Percentiles rank a stretch among this genome's conserved stretches.
Conservation (phyloP, 2,113 vertebrate genomes). For the Proterorhinus semilunaris region DNA sequence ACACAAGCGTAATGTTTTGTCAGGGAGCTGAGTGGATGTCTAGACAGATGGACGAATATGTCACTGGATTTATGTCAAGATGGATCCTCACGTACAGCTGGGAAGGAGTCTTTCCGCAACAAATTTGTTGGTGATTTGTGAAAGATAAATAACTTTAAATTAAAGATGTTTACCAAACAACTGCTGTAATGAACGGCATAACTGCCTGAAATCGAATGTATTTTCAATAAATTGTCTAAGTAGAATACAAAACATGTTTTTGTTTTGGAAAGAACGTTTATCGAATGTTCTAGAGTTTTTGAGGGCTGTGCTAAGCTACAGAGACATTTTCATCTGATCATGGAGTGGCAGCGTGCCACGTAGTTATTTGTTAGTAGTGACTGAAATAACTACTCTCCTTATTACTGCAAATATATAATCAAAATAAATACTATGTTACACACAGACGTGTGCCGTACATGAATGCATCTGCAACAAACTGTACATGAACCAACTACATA, state of each 20-base stretch:
- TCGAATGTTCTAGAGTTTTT: slow-evolving; percentile 32
- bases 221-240: slow-evolving; percentile 23
- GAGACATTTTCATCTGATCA: slow-evolving; percentile 55
- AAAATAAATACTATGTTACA: slow-evolving; percentile 8
- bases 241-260: slow-evolving; percentile 19
- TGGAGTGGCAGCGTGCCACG: slow-evolving; percentile 51
- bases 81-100: slow-evolving; percentile 16
- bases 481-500: background rate
- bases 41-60: slow-evolving; percentile 28
- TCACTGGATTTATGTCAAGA: slow-evolving; percentile 13
- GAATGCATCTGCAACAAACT: slow-evolving; percentile 15
- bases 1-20: slow-evolving; percentile 20
- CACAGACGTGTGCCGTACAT: background rate
- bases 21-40: slow-evolving; percentile 22
- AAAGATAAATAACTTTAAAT: slow-evolving; percentile 12
- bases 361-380: slow-evolving; percentile 38
- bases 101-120: slow-evolving; percentile 18
- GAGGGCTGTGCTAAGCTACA: slow-evolving; percentile 38
- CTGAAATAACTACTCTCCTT: slow-evolving; percentile 48
- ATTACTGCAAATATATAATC: slow-evolving; percentile 32
- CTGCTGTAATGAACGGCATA: slow-evolving; percentile 15
- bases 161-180: slow-evolving; percentile 16
- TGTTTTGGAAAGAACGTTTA: slow-evolving; percentile 18
- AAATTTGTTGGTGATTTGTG: slow-evolving; percentile 23
- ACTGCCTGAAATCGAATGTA: slow-evolving; percentile 47